Evolutionary conservation across 2,113 vertebrate species (phyloP).

Genomic region (Indicator maculatus): DNA sequence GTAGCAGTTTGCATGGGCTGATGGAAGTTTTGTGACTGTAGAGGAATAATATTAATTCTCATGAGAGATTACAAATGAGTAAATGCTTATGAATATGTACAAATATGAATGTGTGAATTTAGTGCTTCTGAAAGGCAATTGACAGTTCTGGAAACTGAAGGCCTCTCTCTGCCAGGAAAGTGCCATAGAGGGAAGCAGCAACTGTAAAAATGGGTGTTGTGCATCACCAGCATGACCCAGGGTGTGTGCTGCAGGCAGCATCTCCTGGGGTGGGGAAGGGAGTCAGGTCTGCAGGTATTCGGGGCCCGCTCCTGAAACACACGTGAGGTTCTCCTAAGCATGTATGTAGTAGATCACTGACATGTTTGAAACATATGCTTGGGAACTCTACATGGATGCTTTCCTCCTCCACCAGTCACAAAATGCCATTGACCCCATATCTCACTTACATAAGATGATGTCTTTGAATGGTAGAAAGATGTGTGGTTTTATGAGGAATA

Average conservation of each 20-base stretch:
- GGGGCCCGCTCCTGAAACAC: neutral
- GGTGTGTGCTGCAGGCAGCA: neutral
- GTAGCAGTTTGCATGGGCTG: slow-evolving; percentile 6
- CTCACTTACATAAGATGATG: accelerated
- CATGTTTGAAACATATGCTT: neutral
- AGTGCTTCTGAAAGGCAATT: slow-evolving; percentile 3
- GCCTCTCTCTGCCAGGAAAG: neutral
- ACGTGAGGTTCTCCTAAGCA: neutral
- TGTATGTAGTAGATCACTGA: accelerated
- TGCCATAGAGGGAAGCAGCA: neutral
- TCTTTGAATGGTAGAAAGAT: neutral
- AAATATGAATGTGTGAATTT: neutral
- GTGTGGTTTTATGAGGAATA: neutral
- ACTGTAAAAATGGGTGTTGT: accelerated
- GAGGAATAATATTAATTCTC: slow-evolving; percentile 47
- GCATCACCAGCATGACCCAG: accelerated
- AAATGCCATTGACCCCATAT: neutral
- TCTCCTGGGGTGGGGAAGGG: accelerated
- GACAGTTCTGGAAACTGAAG: slow-evolving; percentile 16
- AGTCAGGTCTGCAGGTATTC: accelerated
- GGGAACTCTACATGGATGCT: neutral
- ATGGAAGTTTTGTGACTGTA: neutral
- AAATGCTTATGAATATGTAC: slow-evolving; percentile 29
- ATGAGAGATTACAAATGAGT: slow-evolving; percentile 26
- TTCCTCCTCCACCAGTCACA: accelerated